Evolutionary conservation across 2,888 invertebrate species (phyloP).

Genomic region (Tenthredo mesomela): DNA sequence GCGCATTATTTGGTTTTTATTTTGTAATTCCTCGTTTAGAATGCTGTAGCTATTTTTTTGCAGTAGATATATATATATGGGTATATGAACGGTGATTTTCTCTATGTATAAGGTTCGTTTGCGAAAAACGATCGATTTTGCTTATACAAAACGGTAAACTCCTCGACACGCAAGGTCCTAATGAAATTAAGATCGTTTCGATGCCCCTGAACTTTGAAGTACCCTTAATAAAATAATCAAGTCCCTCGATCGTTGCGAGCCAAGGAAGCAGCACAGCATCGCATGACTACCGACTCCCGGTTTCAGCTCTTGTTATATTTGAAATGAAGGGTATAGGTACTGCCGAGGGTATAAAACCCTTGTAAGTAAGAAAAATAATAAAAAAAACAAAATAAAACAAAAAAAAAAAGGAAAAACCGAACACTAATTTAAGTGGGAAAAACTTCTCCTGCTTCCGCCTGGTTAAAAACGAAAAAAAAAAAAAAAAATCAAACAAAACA

Average conservation of each 20-base stretch:
- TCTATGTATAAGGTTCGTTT: background rate
- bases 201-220: constrained; percentile 24
- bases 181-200: constrained; percentile 43
- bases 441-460: too few relatives aligned
- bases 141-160: constrained; percentile 18
- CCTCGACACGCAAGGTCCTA: constrained; percentile 33
- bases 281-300: constrained; percentile 33
- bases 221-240: constrained; percentile 42
- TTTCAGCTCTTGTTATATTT: constrained; percentile 30
- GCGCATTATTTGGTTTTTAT: background rate
- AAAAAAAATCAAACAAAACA: background rate
- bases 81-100: background rate
- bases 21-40: background rate
- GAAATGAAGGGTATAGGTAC: background rate
- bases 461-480: too few relatives aligned
- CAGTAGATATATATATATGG: background rate
- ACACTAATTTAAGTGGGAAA: too few relatives aligned
- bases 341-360: constrained; percentile 4
- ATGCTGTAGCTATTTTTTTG: background rate
- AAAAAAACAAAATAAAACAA: background rate
- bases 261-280: constrained; percentile 13
- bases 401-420: too few relatives aligned
- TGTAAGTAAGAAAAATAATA: background rate
- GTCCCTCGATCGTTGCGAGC: constrained; percentile 30
- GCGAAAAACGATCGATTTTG: background rate